These are phyloP conservation scores for Cheirogaleus major DNA, from an alignment of 2,797 vertebrate genomes.

Conservation along the genomic window DNA sequence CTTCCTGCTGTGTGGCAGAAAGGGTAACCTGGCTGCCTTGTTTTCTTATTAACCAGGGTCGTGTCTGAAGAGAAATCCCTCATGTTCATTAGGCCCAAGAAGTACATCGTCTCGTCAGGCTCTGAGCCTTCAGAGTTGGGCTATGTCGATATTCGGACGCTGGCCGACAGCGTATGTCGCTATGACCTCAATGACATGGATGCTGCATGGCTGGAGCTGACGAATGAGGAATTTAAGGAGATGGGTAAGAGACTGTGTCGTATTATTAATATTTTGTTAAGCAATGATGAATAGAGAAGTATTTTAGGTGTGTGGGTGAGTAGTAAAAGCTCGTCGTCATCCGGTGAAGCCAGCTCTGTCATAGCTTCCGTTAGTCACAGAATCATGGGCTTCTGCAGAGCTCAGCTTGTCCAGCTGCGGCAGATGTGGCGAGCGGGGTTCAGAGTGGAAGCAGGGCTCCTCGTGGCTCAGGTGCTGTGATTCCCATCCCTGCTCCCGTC, in stretches of 20 bases:
- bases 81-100: constrained; percentile 93
- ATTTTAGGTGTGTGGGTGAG: rapidly evolving
- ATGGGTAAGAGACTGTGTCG: constrained; percentile 90
- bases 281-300: not conserved
- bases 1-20: not conserved
- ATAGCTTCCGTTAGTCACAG: not conserved
- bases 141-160: constrained; percentile 93
- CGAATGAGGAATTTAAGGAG: constrained; percentile 93
- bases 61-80: constrained; percentile 91
- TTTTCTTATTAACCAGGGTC: constrained; percentile 82
- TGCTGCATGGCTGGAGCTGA: constrained; percentile 92
- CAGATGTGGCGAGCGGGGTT: not conserved
- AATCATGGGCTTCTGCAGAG: not conserved
- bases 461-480: not conserved
- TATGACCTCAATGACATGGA: constrained; percentile 96
- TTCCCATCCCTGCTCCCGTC: not conserved
- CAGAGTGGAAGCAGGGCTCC: not conserved
- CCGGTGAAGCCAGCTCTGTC: too few species aligned
- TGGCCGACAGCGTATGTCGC: constrained; percentile 94
- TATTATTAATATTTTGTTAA: too few species aligned
- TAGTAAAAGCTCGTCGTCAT: not conserved
- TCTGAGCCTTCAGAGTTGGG: constrained; percentile 91
- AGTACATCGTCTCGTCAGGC: constrained; percentile 92
- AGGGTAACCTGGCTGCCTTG: not conserved
- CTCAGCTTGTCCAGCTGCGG: rapidly evolving